Base-by-base conservation (phyloP, 2,113 vertebrate genomes). In the Tringa solitaria region DNA sequence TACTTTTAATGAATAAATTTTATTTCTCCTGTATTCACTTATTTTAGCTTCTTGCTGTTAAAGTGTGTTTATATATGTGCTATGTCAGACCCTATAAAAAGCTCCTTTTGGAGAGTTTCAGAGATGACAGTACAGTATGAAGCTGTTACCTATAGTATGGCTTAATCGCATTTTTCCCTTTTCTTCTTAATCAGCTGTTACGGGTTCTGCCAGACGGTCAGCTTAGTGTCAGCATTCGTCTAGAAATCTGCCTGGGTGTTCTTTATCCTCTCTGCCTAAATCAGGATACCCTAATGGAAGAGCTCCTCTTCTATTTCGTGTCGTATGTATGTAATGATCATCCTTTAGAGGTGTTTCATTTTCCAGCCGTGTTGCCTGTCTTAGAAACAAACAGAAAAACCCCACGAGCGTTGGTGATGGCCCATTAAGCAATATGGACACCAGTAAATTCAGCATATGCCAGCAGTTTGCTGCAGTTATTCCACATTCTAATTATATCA, bases 321-420 rank as follows among this genome's bases (percentile, higher is more conserved):
- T 77, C 32, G 7, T 77, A 15, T 73, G 80, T 77, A 30, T 24
- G 28, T 57, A 56, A 50, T 2, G 2, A 6, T n/a, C 1, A 0
- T 33, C 37, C 59, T 82, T 87, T n/a, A 93, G 64, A 70, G 27
- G 28, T 33, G 23, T 79, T 73, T 74, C 16, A 14, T 69, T 86
- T 77, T 59, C 63, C 37, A 51, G 41, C 16, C 30, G 26, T 51
- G 14, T 51, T 50, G 18, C 77, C 35, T 41, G 27, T 43, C 63
- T 64, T 41, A 68, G 86, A 89, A 84, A n/a, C 89, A 75, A 89
- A 37, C 22, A 54, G n/a, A 73, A 81, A 16, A 60, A 5, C 5
- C 21, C 15, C 20, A 27, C 9, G 32, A 19, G 8, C 53, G 68
- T 2, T 46, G 46, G 43, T 17, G 59, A 22, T 46, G 67, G 53